phyloP scores from a whole-genome alignment of 2,888 invertebrate species.

The Eudasyphora cyanicolor region DNA sequence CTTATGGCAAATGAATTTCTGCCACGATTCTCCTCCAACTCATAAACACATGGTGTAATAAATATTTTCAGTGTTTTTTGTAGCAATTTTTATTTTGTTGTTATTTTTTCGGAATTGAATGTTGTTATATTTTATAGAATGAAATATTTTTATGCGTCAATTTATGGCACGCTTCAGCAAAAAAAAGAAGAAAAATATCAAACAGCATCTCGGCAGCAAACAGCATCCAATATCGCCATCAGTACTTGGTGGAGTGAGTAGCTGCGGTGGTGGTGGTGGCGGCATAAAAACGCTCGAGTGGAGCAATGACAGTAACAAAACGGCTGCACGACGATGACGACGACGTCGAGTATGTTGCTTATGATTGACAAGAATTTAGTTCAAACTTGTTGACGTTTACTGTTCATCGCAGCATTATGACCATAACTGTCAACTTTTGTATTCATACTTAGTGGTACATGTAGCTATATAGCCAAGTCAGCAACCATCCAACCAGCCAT shows the following conservation, averaged over 20 bases:
- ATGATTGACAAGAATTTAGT: constrained; percentile 73
- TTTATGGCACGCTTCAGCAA: constrained; percentile 78
- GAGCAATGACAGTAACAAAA: not conserved
- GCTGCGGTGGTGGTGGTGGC: not conserved
- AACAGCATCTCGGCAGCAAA: constrained; percentile 41
- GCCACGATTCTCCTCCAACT: constrained; percentile 44
- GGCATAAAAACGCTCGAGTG: not conserved
- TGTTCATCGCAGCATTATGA: constrained; percentile 57
- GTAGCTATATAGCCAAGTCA: too few relatives aligned
- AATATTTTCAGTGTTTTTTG: constrained; percentile 33
- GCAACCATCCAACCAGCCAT: not conserved
- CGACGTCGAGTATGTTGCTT: constrained; percentile 44
- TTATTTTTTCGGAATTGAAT: constrained; percentile 59
- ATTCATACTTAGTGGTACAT: constrained; percentile 40
- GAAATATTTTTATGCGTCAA: constrained; percentile 77
- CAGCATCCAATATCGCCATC: constrained; percentile 20
- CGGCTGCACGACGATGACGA: constrained; percentile 32
- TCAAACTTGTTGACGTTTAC: constrained; percentile 72
- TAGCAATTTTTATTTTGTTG: constrained; percentile 38
- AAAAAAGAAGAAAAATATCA: constrained; percentile 40
- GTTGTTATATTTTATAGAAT: constrained; percentile 69
- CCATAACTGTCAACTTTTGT: constrained; percentile 55
- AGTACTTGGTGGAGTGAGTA: not conserved
- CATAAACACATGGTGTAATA: constrained; percentile 64
- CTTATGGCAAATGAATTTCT: not conserved